These are phyloP conservation scores for Diabrotica virgifera DNA, from an alignment of 1,140 invertebrate genomes.

Conservation along the genomic window DNA sequence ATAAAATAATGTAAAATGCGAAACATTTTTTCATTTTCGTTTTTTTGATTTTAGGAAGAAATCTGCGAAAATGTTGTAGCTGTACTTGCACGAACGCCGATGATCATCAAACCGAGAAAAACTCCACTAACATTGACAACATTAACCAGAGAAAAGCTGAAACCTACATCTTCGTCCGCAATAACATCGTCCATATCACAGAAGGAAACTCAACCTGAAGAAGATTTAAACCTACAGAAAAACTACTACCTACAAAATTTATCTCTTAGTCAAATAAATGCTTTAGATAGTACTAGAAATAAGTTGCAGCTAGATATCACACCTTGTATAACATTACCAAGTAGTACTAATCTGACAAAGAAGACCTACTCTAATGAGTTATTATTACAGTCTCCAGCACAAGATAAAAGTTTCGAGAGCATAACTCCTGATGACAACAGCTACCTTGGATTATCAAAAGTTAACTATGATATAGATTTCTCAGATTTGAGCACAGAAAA, in stretches of 20 bases:
- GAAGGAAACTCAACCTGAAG: conserved; percentile 59
- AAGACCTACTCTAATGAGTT: conserved; percentile 22
- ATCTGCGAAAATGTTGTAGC: conserved; percentile 63
- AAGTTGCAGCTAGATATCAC: conserved; percentile 40
- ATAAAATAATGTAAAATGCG: no score
- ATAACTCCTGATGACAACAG: conserved; percentile 58
- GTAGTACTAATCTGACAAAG: conserved; percentile 2
- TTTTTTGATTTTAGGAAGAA: conserved; percentile 58
- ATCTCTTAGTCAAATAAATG: conserved; percentile 24
- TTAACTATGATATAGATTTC: conserved; percentile 71
- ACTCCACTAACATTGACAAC: conserved; percentile 59
- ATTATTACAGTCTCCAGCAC: conserved; percentile 35
- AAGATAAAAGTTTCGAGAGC: conserved; percentile 50
- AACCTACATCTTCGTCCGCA: not conserved
- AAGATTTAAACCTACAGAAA: conserved; percentile 8
- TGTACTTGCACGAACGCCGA: conserved; percentile 65
- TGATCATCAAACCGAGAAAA: conserved; percentile 68
- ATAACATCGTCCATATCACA: conserved; percentile 36
- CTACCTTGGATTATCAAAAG: conserved; percentile 59
- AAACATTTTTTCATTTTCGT: no score
- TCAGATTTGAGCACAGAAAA: conserved; percentile 68
- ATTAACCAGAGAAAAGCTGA: not conserved
- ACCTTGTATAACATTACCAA: conserved; percentile 28
- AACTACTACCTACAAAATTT: conserved; percentile 39
- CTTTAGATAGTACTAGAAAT: conserved; percentile 28